Base-by-base conservation (phyloP, 1,140 invertebrate species). In the Geopemphigus sp. region DNA sequence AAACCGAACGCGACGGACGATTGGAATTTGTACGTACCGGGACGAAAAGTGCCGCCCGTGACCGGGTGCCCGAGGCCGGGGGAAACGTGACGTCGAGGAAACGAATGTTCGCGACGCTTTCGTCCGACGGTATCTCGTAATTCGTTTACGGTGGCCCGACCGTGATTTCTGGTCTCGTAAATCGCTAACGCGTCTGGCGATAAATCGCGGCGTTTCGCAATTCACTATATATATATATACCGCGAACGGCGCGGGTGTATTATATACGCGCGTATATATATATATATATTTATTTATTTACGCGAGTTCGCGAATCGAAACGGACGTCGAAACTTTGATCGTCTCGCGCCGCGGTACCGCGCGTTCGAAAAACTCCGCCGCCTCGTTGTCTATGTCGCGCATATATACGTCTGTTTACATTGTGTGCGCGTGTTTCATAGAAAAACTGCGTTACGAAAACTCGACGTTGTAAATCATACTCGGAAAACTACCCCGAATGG, bases 401-500 rank as follows among this genome's bases (percentile, higher is more conserved):
- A n/a, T n/a, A n/a, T n/a, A n/a, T n/a, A n/a, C n/a, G n/a, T n/a
- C n/a, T n/a, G n/a, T n/a, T n/a, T n/a, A n/a, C 45, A 4, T 68
- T n/a, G 32, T 8, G 45, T 19, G 45, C 12, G n/a, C 22, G 50
- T 72, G 19, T 19, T 54, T 72, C 68, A 72, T 72, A 72, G 45
- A 72, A 72, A 72, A 72, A 72, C 54, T 72, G 22, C 47, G 54
- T 72, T 72, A 72, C 47, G 19, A 53, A 24, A 70, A 72, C 68
- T 72, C 54, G 26, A 29, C 47, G 24, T 29, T 54, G 68, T 72
- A 72, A 72, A 72, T 72, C 68, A 72, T 53, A 54, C 68, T 53
- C 39, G 63, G n/a, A 66, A 66, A 66, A 66, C 32, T 45, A 74
- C n/a, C n/a, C 19, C 53, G 39, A 74, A 74, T 32, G 39, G 26